Evolutionary conservation across 1,140 invertebrate species (phyloP).

Genomic region (Drosophila funebris): DNA sequence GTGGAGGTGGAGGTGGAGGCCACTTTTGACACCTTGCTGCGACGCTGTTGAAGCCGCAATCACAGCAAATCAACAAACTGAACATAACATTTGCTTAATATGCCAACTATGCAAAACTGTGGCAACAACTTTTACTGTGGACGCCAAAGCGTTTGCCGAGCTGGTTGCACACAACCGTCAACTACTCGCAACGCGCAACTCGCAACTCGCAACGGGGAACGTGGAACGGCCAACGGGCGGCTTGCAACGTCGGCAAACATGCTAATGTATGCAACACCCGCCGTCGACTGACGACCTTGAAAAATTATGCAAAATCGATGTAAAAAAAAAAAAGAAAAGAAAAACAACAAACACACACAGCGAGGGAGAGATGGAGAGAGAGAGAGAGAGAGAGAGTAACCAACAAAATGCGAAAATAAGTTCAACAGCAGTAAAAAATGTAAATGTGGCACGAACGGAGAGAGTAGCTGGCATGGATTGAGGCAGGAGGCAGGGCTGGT

Average conservation of each 20-base stretch:
- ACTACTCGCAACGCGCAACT: conserved; percentile 38
- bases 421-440: conserved; percentile 74
- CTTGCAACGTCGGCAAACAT: conserved; percentile 66
- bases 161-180: conserved; percentile 58
- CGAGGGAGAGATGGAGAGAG: background rate
- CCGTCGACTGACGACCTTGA: conserved; percentile 76
- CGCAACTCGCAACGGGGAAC: too few relatives aligned
- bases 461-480: conserved; percentile 3
- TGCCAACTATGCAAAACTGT: conserved; percentile 73
- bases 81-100: conserved; percentile 68
- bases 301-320: conserved; percentile 83
- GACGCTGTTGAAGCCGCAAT: conserved; percentile 12
- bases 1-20: too few relatives aligned
- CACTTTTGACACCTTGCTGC: background rate
- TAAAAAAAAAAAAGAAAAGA: conserved; percentile 61
- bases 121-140: conserved; percentile 60
- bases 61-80: conserved; percentile 46
- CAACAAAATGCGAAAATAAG: conserved; percentile 78
- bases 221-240: too few relatives aligned
- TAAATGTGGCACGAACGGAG: conserved; percentile 70
- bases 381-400: conserved; percentile 2
- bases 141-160: conserved; percentile 27
- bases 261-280: conserved; percentile 81
- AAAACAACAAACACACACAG: conserved; percentile 48
- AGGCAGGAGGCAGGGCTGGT: background rate